phyloP scores from a whole-genome alignment of 1,140 invertebrate genomes.

The Megathymus violae region DNA sequence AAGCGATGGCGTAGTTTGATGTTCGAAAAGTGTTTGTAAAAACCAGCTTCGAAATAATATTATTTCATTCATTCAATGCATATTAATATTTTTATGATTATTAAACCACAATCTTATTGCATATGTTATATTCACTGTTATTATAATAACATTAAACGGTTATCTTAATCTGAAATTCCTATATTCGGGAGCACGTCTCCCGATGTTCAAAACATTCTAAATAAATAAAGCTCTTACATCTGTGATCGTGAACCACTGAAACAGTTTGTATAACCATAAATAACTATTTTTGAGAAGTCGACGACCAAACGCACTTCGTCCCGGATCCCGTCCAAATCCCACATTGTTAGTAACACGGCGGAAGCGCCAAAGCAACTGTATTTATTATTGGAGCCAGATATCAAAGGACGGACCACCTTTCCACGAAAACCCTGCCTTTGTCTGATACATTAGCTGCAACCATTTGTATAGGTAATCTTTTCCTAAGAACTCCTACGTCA shows the following conservation, averaged over 20 bases:
- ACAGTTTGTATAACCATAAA: slow-evolving; percentile 13
- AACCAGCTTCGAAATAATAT: too few relatives aligned
- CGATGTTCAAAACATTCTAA: too few relatives aligned
- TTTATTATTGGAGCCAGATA: slow-evolving; percentile 60
- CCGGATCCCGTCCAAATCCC: slow-evolving; percentile 3
- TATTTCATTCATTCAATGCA: too few relatives aligned
- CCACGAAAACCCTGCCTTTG: slow-evolving; percentile 46
- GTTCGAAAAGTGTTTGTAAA: too few relatives aligned
- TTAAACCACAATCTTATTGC: too few relatives aligned
- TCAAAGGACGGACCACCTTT: slow-evolving; percentile 51
- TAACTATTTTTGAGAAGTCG: slow-evolving; percentile 26
- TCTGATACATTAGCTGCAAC: slow-evolving; percentile 37
- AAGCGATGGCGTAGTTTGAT: too few relatives aligned
- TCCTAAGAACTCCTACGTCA: slow-evolving; percentile 20
- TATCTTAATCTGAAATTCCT: too few relatives aligned
- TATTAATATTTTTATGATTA: too few relatives aligned
- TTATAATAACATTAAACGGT: too few relatives aligned
- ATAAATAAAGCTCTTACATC: too few relatives aligned
- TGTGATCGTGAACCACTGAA: background rate
- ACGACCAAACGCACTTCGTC: slow-evolving; percentile 23
- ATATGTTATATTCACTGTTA: too few relatives aligned
- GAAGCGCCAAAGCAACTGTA: slow-evolving; percentile 38
- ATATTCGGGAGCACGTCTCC: too few relatives aligned
- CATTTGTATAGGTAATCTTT: slow-evolving; percentile 34
- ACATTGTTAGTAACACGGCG: slow-evolving; percentile 30